Conservation (phyloP, 1,140 invertebrate genomes). For the Philopotamus ludificatus region DNA sequence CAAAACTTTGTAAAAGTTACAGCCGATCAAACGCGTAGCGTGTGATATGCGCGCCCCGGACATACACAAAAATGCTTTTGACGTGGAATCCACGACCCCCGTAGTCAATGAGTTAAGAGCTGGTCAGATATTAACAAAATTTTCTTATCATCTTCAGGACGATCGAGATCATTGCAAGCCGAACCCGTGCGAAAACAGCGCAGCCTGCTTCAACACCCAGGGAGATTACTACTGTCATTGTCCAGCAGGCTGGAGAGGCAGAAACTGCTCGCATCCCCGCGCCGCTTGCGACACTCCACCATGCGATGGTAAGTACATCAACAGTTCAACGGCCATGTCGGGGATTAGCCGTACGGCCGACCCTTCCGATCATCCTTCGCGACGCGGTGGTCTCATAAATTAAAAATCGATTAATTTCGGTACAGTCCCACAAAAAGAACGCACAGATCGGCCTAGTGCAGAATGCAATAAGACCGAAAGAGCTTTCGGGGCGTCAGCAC, state of each 20-base stretch:
- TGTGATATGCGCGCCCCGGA: too few species aligned
- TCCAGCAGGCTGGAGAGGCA: conserved; percentile 80
- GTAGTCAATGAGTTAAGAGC: too few species aligned
- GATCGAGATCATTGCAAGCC: conserved; percentile 81
- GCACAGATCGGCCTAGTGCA: neutral
- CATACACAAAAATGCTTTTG: too few species aligned
- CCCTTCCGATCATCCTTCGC: too few species aligned
- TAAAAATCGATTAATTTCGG: too few species aligned
- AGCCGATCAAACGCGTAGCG: too few species aligned
- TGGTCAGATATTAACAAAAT: too few species aligned
- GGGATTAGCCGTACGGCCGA: neutral
- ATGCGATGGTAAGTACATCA: conserved; percentile 45
- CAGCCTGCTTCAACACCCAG: conserved; percentile 80
- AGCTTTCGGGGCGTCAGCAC: neutral
- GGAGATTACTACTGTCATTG: conserved; percentile 90
- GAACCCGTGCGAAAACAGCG: conserved; percentile 77
- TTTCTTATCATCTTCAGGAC: conserved; percentile 55
- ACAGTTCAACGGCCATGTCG: neutral
- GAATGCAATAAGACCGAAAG: neutral
- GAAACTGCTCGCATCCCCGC: conserved; percentile 79
- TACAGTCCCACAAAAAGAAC: too few species aligned
- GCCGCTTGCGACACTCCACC: conserved; percentile 60
- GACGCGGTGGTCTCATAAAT: too few species aligned
- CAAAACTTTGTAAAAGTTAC: too few species aligned
- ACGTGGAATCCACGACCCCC: too few species aligned